phyloP scores from a whole-genome alignment of 1,140 invertebrate species.

The Planococcus citri region DNA sequence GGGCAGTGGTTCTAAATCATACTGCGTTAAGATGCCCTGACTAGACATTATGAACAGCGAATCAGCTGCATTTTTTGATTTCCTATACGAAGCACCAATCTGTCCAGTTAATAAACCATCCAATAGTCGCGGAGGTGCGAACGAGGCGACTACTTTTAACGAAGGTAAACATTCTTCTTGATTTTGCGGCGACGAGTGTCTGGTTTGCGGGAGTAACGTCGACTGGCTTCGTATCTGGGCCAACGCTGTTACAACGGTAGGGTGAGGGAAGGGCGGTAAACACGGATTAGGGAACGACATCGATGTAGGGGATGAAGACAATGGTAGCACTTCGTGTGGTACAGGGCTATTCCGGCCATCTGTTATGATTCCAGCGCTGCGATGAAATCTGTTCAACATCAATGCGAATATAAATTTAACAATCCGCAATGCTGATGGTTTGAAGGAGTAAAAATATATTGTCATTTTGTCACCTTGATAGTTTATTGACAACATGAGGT shows the following conservation, averaged over 20 bases:
- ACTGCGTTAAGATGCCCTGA: constrained; percentile 76
- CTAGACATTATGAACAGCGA: constrained; percentile 83
- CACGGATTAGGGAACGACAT: constrained; percentile 76
- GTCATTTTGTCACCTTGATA: too few relatives aligned
- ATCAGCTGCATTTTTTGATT: constrained; percentile 49
- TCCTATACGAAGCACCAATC: constrained; percentile 34
- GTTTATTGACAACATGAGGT: constrained; percentile 82
- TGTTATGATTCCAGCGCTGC: constrained; percentile 76
- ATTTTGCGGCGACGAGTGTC: constrained; percentile 10
- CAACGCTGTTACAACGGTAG: constrained; percentile 60
- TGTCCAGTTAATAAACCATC: constrained; percentile 24
- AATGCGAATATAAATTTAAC: too few relatives aligned
- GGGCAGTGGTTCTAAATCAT: constrained; percentile 73
- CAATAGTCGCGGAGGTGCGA: constrained; percentile 56
- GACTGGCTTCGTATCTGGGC: constrained; percentile 55
- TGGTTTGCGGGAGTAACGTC: constrained; percentile 13
- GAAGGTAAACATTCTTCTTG: constrained; percentile 16
- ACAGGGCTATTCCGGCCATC: constrained; percentile 66
- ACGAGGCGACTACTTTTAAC: constrained; percentile 54
- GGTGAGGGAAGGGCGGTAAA: constrained; percentile 76
- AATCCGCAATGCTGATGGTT: too few relatives aligned
- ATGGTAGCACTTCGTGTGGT: constrained; percentile 35
- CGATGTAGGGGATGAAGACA: constrained; percentile 37
- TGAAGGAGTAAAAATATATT: too few relatives aligned
- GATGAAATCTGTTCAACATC: constrained; percentile 58